phyloP scores from a whole-genome alignment of 2,888 invertebrate species.

The Nasonovia ribisnigri region DNA sequence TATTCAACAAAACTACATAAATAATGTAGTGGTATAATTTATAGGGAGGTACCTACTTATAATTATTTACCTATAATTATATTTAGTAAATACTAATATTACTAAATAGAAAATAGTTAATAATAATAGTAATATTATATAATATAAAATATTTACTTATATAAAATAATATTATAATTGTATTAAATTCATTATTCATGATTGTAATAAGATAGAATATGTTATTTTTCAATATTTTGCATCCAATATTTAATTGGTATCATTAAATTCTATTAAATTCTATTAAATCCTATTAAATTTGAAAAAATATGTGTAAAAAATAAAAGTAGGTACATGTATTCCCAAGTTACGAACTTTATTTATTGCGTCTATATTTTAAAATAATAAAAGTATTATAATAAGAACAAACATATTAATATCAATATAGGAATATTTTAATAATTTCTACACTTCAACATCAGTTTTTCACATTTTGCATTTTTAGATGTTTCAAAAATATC shows the following conservation, averaged over 20 bases:
- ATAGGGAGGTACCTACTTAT: not conserved
- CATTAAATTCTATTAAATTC: not conserved
- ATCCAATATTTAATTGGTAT: not conserved
- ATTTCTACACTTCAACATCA: not conserved
- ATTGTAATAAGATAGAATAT: not conserved
- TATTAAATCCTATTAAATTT: not conserved
- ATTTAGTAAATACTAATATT: not conserved
- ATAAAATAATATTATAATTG: not conserved
- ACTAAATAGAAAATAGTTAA: not conserved
- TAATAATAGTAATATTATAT: not conserved
- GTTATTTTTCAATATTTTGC: not conserved
- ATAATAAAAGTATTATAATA: not conserved
- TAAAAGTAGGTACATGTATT: not conserved
- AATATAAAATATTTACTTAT: not conserved
- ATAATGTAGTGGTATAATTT: not conserved
- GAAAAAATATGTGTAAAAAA: not conserved
- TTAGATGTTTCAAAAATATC: not conserved
- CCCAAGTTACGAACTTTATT: not conserved
- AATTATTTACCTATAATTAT: not conserved
- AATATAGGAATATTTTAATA: not conserved
- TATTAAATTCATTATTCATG: not conserved
- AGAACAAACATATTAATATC: not conserved
- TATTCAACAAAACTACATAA: not conserved
- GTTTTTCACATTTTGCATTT: not conserved
- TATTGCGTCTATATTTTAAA: not conserved